Evolutionary conservation across 1,140 invertebrate genomes (phyloP).

Genomic region (Rhagoletis zephyria): DNA sequence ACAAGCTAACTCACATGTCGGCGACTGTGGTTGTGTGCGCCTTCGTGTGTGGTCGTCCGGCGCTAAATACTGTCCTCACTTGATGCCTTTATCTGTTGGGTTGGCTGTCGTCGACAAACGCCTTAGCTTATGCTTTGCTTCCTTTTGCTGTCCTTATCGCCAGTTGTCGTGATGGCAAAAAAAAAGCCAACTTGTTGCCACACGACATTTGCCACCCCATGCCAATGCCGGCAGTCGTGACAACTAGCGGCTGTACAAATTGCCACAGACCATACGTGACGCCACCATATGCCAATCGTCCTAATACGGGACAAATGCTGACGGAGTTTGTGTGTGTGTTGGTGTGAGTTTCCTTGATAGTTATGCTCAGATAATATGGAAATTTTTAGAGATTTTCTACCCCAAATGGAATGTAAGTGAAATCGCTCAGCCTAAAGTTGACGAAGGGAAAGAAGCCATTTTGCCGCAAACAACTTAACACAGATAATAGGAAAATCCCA

Average conservation of each 20-base stretch:
- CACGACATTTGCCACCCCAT: slow-evolving; percentile 4
- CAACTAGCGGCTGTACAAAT: slow-evolving; percentile 54
- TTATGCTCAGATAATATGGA: slow-evolving; percentile 69
- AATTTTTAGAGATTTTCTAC: slow-evolving; percentile 68
- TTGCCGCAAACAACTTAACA: slow-evolving; percentile 61
- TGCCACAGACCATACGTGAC: slow-evolving; percentile 54
- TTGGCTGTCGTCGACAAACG: slow-evolving; percentile 4
- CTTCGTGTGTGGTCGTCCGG: slow-evolving; percentile 42
- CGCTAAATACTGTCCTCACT: slow-evolving; percentile 51
- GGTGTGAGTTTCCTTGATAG: slow-evolving; percentile 56
- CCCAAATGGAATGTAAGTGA: slow-evolving; percentile 57
- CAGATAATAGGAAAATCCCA: slow-evolving; percentile 48
- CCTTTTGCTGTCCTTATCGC: slow-evolving; percentile 24
- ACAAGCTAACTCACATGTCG: neutral
- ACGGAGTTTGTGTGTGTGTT: slow-evolving; percentile 36
- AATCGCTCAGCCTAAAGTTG: slow-evolving; percentile 3
- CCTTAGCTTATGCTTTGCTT: slow-evolving; percentile 25
- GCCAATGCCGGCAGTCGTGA: neutral
- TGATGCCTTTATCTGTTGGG: slow-evolving; percentile 41
- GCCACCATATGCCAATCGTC: slow-evolving; percentile 29
- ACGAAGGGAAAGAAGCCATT: slow-evolving; percentile 53
- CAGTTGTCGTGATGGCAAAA: neutral
- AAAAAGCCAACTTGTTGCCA: slow-evolving; percentile 45
- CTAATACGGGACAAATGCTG: neutral
- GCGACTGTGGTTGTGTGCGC: slow-evolving; percentile 46